Base-by-base conservation (phyloP, 2,113 vertebrate species). In the Meleagris gallopavo region DNA sequence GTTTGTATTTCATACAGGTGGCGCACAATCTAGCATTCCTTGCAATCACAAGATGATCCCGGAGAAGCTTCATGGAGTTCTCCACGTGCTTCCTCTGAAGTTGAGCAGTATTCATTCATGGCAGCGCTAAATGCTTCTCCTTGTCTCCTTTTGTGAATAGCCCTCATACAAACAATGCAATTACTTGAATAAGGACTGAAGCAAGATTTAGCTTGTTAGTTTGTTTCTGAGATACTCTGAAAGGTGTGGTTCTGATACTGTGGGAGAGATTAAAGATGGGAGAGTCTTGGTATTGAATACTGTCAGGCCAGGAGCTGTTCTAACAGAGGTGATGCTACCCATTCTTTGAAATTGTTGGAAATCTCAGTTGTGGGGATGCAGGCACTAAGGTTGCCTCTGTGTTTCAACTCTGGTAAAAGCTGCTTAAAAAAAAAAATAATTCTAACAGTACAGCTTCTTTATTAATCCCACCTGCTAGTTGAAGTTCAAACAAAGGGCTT, bases 401-500 rank as follows among this genome's bases (percentile, higher is more conserved):
- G 13, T 76, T 94, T 80, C 41, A 57, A 13, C 9, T 78, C 24
- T 50, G 41, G 14, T 32, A 52, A 88, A 95, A 73, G 25, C 19
- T 84, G 27, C 20, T 82, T 30, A 22, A 50, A 10, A 10, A 32
- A 43, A 46, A 75, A 27, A 61, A 64, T 14, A n/a, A 22, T 30
- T 30, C 36, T 4, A 30, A 0, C 13, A 40, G 40, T 40, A 64
- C 25, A 74, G 10, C 3, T 11, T 89, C 12, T 5, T 38, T 3
- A 4, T 88, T 89, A 87, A 5, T 14, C 10, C 21, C 5, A 20
- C 9, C 10, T 36, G 30, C 64, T 70, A 75, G 43, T 8, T 4
- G 13, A 45, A 79, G 11, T 78, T 94, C 67, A 86, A 72, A 65
- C 27, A 88, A 50, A 81, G 11, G 41, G 27, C n/a, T 84, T 86